Conservation (phyloP, 2,113 vertebrate species). For the Pseudopipra pipra region DNA sequence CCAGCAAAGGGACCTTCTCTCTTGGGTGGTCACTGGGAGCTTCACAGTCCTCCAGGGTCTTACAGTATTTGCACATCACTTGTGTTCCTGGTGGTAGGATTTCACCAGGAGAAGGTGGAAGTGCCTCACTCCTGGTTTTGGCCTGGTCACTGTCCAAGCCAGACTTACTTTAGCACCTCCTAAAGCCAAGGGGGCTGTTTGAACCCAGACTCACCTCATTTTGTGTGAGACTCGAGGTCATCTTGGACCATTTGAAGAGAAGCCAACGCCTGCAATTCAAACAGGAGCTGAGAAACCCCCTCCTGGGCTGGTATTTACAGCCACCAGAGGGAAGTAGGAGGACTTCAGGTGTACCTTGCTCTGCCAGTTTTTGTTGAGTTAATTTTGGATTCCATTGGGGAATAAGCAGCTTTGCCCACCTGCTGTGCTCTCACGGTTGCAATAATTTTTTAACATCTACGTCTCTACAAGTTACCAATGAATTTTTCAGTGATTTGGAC, state of each 20-base stretch:
- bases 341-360: background rate
- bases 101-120: background rate
- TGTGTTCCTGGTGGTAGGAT: background rate
- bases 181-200: background rate
- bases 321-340: background rate
- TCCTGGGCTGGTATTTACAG: background rate
- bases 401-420: background rate
- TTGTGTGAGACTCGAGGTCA: background rate
- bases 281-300: background rate
- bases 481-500: background rate
- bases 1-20: background rate
- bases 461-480: background rate
- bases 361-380: background rate
- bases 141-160: background rate
- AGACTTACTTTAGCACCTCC: background rate
- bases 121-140: background rate
- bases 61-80: background rate
- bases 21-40: background rate
- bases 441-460: fast-evolving
- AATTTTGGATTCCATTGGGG: background rate
- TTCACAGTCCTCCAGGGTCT: fast-evolving
- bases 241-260: background rate
- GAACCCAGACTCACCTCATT: background rate
- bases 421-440: background rate
- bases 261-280: background rate